Base-by-base conservation (phyloP, 2,113 vertebrate genomes). In the Seriola dumerili region DNA sequence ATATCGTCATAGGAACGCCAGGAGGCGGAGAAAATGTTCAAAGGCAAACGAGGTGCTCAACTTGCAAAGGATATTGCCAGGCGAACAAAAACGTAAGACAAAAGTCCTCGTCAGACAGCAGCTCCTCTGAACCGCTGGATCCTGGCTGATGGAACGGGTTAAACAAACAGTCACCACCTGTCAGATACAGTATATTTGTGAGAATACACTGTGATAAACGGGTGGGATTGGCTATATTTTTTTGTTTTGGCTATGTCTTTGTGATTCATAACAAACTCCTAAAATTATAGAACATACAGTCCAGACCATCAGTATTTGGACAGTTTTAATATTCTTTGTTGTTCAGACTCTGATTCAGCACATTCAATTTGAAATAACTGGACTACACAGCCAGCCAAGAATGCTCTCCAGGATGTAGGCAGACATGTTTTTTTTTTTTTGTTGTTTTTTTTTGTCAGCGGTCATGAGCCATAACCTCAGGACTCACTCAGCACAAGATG, bases 1-100 rank as follows among this genome's bases (percentile, higher is more conserved):
- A 95, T 97, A 95, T 97, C 70, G 89, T 95, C 96, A 89, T 96
- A 99, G 98, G 98, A 99, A 96, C 98, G 98, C 89, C 97, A 99
- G 95, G 98, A 99, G 95, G 98, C 98, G 89, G 98, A 99, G 97
- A 99, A 97, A 97, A 98, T 99, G 98, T 99, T 99, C 97, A 99
- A 98, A 96, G 98, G 98, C 95, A 99, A 99, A 96, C 97, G 97
- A 90, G 98, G 98, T 95, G 97, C 97, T 95, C 98, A 99, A 89
- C 97, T 99, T 96, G 98, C 98, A 96, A 99, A 99, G 97, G 98
- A 99, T 96, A 98, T 99, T 96, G 98, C 96, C 97, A 98, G 96
- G 96, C 97, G 96, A 96, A 96, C 97, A 75, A 99, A 99, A 98
- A 99, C 98, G 98, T 99, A 98, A 99, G 98, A 97, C 78, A 93